A percentile compares a stretch with the other conserved stretches of the same genome.
Conservation (phyloP, 1,140 invertebrate species). For the Listronotus bonariensis region DNA sequence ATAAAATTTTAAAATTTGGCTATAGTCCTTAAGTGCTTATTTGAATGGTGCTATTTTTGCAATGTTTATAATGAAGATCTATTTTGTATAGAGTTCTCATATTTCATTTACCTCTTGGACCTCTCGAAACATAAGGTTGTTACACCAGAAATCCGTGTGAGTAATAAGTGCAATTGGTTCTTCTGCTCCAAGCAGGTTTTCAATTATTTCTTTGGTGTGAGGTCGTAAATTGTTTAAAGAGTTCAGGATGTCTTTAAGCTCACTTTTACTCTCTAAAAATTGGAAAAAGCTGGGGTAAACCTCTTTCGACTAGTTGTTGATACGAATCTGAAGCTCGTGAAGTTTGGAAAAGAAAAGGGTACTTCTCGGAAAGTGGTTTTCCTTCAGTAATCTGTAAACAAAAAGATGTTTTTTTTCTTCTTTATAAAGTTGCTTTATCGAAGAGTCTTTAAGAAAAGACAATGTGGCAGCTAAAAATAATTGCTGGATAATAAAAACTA, state of each 20-base stretch:
- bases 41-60: too few relatives aligned
- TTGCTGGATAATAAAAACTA: too few relatives aligned
- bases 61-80: too few relatives aligned
- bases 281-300: slow-evolving; percentile 72
- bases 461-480: too few relatives aligned
- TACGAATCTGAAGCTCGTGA: slow-evolving; percentile 76
- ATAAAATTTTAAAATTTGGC: too few relatives aligned
- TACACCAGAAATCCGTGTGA: slow-evolving; percentile 84
- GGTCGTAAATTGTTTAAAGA: slow-evolving; percentile 61
- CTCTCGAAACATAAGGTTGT: slow-evolving; percentile 74
- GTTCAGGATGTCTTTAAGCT: slow-evolving; percentile 61
- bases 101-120: slow-evolving; percentile 37
- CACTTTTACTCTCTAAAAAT: slow-evolving; percentile 69
- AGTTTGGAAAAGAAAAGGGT: slow-evolving; percentile 76
- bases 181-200: slow-evolving; percentile 66
- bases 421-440: too few relatives aligned
- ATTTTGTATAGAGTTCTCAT: too few relatives aligned
- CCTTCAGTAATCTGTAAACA: slow-evolving; percentile 59
- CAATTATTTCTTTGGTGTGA: slow-evolving; percentile 66
- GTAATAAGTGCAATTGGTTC: slow-evolving; percentile 73
- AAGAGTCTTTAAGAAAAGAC: too few relatives aligned
- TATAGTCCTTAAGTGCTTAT: too few relatives aligned
- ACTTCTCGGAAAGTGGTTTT: slow-evolving; percentile 65
- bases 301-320: slow-evolving; percentile 74
- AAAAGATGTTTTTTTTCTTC: background rate